Conservation (phyloP, 2,888 invertebrate genomes). For the Cheilosia impressa region DNA sequence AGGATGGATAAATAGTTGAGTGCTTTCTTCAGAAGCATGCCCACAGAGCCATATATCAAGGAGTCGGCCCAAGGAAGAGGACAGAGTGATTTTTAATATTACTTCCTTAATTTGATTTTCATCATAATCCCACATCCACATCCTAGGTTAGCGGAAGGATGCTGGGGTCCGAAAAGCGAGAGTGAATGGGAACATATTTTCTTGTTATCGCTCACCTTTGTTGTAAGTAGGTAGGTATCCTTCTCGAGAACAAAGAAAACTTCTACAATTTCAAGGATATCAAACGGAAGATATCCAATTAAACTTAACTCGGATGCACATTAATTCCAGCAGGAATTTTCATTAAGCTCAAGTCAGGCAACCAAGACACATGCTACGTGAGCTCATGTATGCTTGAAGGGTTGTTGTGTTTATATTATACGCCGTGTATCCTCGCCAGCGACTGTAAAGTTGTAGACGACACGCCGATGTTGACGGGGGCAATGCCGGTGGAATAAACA, state of each 20-base stretch:
- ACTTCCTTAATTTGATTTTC: conserved; percentile 60
- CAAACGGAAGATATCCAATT: conserved; percentile 71
- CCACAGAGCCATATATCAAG: conserved; percentile 28
- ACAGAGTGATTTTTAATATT: conserved; percentile 63
- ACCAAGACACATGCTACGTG: conserved; percentile 17
- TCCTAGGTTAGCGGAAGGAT: conserved; percentile 62
- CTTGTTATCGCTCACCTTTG: conserved; percentile 31
- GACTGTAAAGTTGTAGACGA: conserved; percentile 11
- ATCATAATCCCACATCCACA: conserved; percentile 43
- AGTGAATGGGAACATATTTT: conserved; percentile 17
- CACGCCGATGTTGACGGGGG: not conserved
- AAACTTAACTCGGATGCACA: conserved; percentile 72
- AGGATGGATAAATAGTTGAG: conserved; percentile 1
- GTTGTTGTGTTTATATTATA: conserved; percentile 38
- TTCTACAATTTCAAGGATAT: conserved; percentile 60
- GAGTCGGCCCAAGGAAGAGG: not conserved
- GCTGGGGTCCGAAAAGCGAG: conserved; percentile 40
- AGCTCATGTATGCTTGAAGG: conserved; percentile 10
- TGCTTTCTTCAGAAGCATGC: conserved; percentile 18
- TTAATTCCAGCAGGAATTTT: conserved; percentile 70
- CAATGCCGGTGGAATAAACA: conserved; percentile 25
- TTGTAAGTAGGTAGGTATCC: not conserved
- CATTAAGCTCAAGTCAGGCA: conserved; percentile 61
- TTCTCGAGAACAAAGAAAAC: conserved; percentile 50
- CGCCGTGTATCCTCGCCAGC: conserved; percentile 24